phyloP scores from a whole-genome alignment of 2,797 vertebrate genomes.

The Tauraco hartlaubi region DNA sequence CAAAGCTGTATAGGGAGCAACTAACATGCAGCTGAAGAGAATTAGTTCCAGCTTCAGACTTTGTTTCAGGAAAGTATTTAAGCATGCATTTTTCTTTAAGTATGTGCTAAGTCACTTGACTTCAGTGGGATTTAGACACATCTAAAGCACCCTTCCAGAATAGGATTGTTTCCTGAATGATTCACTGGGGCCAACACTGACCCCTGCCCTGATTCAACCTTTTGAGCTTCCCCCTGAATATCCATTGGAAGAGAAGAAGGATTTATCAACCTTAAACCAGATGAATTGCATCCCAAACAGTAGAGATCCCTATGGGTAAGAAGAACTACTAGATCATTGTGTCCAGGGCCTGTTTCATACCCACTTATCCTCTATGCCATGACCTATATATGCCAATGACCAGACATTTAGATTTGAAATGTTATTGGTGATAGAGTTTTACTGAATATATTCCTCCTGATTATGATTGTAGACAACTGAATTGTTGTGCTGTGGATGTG shows the following conservation, averaged over 20 bases:
- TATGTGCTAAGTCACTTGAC: constrained; percentile 35
- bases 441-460: background rate
- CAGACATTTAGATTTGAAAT: background rate
- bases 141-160: background rate
- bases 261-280: background rate
- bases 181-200: background rate
- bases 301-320: background rate
- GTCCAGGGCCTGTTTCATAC: background rate
- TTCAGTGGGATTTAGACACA: constrained; percentile 40
- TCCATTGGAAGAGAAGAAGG: background rate
- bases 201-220: background rate
- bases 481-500: background rate
- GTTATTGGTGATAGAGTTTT: background rate
- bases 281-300: background rate
- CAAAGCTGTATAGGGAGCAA: background rate
- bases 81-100: constrained; percentile 51
- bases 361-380: background rate
- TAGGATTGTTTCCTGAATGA: background rate
- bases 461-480: background rate
- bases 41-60: constrained; percentile 43
- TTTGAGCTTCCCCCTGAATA: background rate
- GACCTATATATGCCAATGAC: background rate
- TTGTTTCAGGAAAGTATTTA: constrained; percentile 34
- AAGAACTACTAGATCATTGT: background rate
- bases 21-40: constrained; percentile 2